Base-by-base conservation (phyloP, 2,888 invertebrate species). In the Phrixothrix hirtus region DNA sequence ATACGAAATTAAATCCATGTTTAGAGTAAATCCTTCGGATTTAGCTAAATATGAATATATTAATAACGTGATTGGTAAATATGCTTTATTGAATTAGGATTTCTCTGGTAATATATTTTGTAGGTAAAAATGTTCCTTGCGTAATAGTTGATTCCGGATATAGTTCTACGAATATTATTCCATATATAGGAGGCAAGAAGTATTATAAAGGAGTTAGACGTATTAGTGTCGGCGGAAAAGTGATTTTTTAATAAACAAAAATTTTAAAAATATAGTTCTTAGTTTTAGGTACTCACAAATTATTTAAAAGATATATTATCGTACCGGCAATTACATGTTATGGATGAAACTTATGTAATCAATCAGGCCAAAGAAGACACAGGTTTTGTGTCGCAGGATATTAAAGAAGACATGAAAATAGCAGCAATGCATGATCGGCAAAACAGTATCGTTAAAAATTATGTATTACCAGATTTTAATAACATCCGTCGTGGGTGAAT, bases 281-380 rank as follows among this genome's bases (percentile, higher is more conserved):
- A 14, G 7, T 38, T 49, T 11, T 16, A 68, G 67, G 48, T 76
- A 6, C 74, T 99, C 53, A 99, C 98, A 0, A 99, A 99, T 79
- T 95, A 98, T 76, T 78, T 99, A 34, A 99, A 99, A 74, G 99
- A 99, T 75, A 85, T 97, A 10, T 86, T 98, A 61, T 98, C 98
- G 0, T 99, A 99, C 74, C 82, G 91, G 30, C 97, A 98, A 71
- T 77, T 98, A 32, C 94, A 99, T 79, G 96, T 99, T 0, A 95
- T 97, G 94, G 97, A 98, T 72, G 99, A 99, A 75, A 95, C 96
- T 0, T 95, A 92, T 77, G 95, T 99, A 0, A 94, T 99, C 35
- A 99, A 99, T 77, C 97, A 99, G 78, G 91, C 89, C 0, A 99
- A 99, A 75, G 99, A 99, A 76, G 98, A 99, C 72, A 86, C 91